phyloP scores from a whole-genome alignment of 2,797 vertebrate genomes.

The Squalus acanthias region DNA sequence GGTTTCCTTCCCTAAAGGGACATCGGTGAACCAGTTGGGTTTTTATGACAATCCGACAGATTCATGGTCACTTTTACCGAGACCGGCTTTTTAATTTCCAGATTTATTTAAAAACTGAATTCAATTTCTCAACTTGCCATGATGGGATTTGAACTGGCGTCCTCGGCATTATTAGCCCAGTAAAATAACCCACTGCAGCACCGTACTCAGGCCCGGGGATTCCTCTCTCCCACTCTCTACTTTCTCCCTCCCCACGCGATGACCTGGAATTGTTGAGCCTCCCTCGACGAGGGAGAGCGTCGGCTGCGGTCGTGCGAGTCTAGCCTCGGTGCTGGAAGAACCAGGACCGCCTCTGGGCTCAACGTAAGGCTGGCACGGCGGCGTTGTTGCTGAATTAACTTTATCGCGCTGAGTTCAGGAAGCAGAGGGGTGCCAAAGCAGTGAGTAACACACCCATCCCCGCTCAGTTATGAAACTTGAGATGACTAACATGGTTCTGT shows the following conservation, averaged over 20 bases:
- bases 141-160: no score
- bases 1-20: neutral
- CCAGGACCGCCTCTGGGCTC: no score
- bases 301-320: neutral
- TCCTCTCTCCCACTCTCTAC: neutral
- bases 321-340: neutral
- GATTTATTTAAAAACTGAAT: neutral
- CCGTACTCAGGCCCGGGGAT: neutral
- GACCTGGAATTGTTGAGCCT: neutral
- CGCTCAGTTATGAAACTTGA: slow-evolving; percentile 11
- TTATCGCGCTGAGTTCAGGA: neutral
- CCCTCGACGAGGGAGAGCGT: neutral
- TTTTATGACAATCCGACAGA: neutral
- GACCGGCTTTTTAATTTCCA: neutral
- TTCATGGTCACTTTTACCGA: neutral
- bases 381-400: no score
- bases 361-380: no score
- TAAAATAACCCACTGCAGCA: neutral
- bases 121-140: neutral
- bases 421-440: neutral
- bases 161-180: neutral
- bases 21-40: neutral
- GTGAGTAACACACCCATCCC: neutral
- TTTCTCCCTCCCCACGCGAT: neutral
- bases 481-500: slow-evolving; percentile 24